phyloP scores from a whole-genome alignment of 2,113 vertebrate species.

The Accipiter cooperii region DNA sequence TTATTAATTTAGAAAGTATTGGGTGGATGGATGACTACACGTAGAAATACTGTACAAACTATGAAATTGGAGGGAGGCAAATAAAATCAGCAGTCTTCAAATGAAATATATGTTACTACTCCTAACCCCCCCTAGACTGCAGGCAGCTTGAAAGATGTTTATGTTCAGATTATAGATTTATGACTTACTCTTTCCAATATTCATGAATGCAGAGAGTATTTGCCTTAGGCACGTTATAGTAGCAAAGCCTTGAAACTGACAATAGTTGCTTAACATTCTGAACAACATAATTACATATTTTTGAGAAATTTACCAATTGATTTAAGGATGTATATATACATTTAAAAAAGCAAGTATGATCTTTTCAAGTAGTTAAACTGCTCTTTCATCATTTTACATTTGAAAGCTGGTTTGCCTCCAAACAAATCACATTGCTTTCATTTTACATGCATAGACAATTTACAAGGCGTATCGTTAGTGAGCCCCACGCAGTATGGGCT shows the following conservation, averaged over 20 bases:
- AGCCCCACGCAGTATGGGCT: not conserved
- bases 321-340: slow-evolving; percentile 1
- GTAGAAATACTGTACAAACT: not conserved
- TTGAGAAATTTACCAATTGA: slow-evolving; percentile 33
- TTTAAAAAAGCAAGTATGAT: not conserved
- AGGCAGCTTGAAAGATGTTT: slow-evolving; percentile 57
- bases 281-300: slow-evolving; percentile 47
- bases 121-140: not conserved
- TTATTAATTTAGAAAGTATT: slow-evolving; percentile 42
- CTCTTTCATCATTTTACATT: not conserved
- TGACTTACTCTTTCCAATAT: slow-evolving; percentile 61
- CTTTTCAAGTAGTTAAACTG: not conserved
- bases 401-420: slow-evolving; percentile 1
- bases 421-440: not conserved
- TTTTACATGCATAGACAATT: not conserved
- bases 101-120: slow-evolving; percentile 33
- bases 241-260: slow-evolving; percentile 34
- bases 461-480: not conserved
- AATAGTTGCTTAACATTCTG: slow-evolving; percentile 59
- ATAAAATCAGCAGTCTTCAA: slow-evolving; percentile 25
- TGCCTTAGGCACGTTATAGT: slow-evolving; percentile 49
- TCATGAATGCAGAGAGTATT: slow-evolving; percentile 57
- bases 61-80: slow-evolving; percentile 4
- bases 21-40: not conserved
- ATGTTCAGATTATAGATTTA: slow-evolving; percentile 62